phyloP scores from a whole-genome alignment of 2,888 invertebrate species.

The Petrophora chlorosata region DNA sequence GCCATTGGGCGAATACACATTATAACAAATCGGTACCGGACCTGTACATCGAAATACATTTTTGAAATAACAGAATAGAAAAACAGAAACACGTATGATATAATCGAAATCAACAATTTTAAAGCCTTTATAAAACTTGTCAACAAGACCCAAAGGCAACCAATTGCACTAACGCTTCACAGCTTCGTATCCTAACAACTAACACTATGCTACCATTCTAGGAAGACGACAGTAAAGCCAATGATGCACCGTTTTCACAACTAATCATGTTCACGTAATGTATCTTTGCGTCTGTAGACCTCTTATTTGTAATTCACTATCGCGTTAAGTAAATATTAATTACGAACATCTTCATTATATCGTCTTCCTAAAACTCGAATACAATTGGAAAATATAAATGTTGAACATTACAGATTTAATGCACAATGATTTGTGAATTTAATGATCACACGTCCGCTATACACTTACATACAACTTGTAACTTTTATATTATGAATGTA shows the following conservation, averaged over 20 bases:
- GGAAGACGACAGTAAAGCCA: constrained; percentile 42
- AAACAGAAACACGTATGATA: constrained; percentile 43
- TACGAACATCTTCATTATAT: not conserved
- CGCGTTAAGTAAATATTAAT: not conserved
- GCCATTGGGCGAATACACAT: no score
- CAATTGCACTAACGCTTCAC: constrained; percentile 68
- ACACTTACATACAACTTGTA: not conserved
- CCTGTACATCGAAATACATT: constrained; percentile 30
- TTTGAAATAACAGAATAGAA: constrained; percentile 28
- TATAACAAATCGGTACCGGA: constrained; percentile 1
- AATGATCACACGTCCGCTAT: not conserved
- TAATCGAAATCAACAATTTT: constrained; percentile 29
- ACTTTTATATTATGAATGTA: no score
- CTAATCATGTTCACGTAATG: constrained; percentile 6
- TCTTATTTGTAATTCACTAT: not conserved
- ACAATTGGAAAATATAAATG: not conserved
- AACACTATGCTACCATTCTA: constrained; percentile 41
- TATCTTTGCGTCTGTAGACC: not conserved
- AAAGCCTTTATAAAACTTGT: constrained; percentile 45
- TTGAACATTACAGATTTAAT: not conserved
- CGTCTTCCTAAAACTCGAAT: constrained; percentile 10
- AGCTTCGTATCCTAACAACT: constrained; percentile 49
- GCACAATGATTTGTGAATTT: not conserved
- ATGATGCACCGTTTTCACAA: constrained; percentile 18
- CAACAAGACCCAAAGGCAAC: constrained; percentile 56